Evolutionary conservation across 2,797 vertebrate genomes (phyloP).

Genomic region (Phaenicophaeus curvirostris): DNA sequence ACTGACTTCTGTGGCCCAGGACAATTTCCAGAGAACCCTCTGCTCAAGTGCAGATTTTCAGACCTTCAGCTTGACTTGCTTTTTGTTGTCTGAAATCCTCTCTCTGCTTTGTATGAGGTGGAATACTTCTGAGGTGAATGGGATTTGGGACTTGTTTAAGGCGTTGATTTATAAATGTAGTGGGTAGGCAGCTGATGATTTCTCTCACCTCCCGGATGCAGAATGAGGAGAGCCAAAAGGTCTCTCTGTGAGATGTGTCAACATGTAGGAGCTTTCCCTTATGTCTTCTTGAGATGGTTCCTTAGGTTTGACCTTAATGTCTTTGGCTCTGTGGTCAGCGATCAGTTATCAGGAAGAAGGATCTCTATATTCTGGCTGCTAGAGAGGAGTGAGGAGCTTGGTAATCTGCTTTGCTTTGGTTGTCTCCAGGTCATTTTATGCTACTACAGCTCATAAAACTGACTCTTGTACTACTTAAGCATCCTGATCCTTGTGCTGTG

Average conservation of each 20-base stretch:
- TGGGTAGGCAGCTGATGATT: background rate
- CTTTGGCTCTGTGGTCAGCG: background rate
- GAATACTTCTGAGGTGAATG: background rate
- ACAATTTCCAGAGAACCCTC: background rate
- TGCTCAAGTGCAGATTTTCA: background rate
- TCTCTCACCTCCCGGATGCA: background rate
- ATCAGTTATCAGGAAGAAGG: background rate
- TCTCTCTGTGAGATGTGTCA: background rate
- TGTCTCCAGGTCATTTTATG: background rate
- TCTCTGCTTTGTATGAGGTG: background rate
- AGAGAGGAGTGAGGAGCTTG: background rate
- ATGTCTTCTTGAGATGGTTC: background rate
- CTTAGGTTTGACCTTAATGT: background rate
- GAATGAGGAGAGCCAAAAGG: background rate
- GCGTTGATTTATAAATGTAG: background rate
- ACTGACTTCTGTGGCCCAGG: background rate
- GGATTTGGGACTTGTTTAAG: background rate
- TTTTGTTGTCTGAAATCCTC: background rate
- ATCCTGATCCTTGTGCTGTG: background rate
- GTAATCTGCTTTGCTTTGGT: background rate
- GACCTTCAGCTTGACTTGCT: background rate
- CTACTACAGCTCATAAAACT: background rate
- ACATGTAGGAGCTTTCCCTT: background rate
- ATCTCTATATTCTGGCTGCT: background rate
- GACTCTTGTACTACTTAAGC: background rate